phyloP scores from a whole-genome alignment of 2,113 vertebrate species.

The Mormyrus iriodes region DNA sequence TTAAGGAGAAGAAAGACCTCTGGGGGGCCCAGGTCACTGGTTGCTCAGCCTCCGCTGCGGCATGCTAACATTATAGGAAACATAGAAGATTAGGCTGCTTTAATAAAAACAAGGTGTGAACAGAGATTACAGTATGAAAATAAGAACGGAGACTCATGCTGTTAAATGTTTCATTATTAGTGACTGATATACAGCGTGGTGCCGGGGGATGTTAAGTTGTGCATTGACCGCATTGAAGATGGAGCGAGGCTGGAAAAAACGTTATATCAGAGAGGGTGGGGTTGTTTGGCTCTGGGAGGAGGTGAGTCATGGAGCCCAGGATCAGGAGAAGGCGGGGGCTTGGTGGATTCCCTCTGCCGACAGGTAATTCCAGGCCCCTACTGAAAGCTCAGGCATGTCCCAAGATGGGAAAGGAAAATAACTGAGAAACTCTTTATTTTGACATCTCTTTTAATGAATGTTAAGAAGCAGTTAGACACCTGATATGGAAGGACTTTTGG shows the following conservation, averaged over 20 bases:
- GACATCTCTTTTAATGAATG: neutral
- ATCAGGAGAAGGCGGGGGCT: neutral
- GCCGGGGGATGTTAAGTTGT: neutral
- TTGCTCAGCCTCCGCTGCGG: neutral
- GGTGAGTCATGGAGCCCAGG: neutral
- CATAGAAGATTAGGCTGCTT: neutral
- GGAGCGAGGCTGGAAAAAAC: neutral
- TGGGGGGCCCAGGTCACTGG: neutral
- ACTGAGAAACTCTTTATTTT: neutral
- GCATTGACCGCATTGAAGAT: neutral
- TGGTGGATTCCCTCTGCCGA: neutral
- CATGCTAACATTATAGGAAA: neutral
- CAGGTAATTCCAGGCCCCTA: neutral
- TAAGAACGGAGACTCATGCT: neutral
- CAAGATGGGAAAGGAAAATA: neutral
- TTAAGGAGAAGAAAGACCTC: neutral
- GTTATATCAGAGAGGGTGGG: neutral
- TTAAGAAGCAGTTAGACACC: neutral
- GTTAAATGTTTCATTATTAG: neutral
- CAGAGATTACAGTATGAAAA: neutral
- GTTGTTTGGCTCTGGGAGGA: neutral
- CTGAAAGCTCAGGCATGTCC: neutral
- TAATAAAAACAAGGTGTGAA: neutral
- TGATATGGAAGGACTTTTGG: neutral
- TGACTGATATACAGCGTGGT: neutral